These are phyloP conservation scores for Sylvilagus bachmani DNA, from an alignment of 2,113 vertebrate species.

Conservation along the genomic window DNA sequence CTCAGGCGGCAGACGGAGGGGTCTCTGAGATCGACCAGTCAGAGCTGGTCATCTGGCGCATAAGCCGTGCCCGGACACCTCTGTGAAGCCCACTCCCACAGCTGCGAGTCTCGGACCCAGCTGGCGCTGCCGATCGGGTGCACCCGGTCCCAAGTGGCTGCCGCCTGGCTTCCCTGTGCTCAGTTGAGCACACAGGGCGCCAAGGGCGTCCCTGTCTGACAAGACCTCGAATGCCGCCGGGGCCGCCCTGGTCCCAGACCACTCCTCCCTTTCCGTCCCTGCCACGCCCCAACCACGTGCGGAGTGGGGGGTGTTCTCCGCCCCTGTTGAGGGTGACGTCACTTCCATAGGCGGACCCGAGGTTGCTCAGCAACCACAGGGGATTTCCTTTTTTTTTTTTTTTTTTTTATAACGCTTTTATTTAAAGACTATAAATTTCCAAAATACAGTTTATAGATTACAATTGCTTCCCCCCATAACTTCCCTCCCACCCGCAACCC, in stretches of 20 bases:
- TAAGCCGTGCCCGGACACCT: background rate
- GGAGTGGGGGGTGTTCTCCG: background rate
- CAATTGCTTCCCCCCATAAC: no score
- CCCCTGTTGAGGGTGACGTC: background rate
- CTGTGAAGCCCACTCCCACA: background rate
- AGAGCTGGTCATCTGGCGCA: background rate
- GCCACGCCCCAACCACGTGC: background rate
- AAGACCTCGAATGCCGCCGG: rapidly evolving
- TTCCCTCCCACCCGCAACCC: no score
- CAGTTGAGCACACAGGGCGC: no score
- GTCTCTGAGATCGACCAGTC: background rate
- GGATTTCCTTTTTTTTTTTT: no score
- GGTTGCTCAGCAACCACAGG: background rate
- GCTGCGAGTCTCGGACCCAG: background rate
- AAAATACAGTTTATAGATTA: no score
- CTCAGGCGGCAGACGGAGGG: background rate
- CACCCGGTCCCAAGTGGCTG: rapidly evolving
- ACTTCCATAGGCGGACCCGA: background rate
- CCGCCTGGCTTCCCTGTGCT: rapidly evolving
- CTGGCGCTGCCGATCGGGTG: no score
- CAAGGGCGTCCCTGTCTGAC: no score
- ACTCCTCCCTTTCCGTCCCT: background rate
- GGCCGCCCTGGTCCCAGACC: no score
- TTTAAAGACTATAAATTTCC: no score
- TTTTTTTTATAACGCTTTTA: no score